These are phyloP conservation scores for Colletes latitarsis DNA, from an alignment of 1,140 invertebrate species.

Conservation along the genomic window DNA sequence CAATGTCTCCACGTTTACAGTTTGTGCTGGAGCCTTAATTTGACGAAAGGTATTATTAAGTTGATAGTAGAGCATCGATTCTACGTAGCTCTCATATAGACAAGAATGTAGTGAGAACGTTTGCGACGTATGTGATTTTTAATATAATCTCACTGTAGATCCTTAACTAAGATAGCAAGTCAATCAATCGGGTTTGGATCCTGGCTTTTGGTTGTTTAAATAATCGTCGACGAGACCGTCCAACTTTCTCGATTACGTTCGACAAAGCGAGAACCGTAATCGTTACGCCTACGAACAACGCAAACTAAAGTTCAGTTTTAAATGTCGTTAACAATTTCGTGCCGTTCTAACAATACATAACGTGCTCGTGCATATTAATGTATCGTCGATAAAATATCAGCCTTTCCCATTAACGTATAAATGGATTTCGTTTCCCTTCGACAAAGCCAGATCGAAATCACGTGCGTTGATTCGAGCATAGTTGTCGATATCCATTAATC, in stretches of 20 bases:
- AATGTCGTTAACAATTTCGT: neutral
- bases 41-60: slow-evolving; percentile 69
- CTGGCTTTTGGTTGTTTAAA: slow-evolving; percentile 19
- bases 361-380: neutral
- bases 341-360: neutral
- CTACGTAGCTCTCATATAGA: slow-evolving; percentile 58
- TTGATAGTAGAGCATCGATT: slow-evolving; percentile 61
- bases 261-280: too few relatives aligned
- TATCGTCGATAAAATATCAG: neutral
- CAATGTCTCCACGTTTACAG: slow-evolving; percentile 70
- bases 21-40: slow-evolving; percentile 66
- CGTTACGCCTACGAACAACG: neutral
- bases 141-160: slow-evolving; percentile 27
- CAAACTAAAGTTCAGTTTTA: neutral
- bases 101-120: slow-evolving; percentile 50
- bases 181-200: slow-evolving; percentile 29
- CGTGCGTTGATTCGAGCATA: slow-evolving; percentile 26
- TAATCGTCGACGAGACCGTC: neutral
- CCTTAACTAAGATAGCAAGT: neutral
- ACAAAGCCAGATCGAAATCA: slow-evolving; percentile 39
- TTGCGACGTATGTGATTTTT: slow-evolving; percentile 36
- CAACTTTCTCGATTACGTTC: neutral
- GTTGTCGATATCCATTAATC: slow-evolving; percentile 32
- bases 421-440: neutral
- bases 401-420: neutral